phyloP scores from a whole-genome alignment of 2,797 vertebrate genomes.

The Huso huso region DNA sequence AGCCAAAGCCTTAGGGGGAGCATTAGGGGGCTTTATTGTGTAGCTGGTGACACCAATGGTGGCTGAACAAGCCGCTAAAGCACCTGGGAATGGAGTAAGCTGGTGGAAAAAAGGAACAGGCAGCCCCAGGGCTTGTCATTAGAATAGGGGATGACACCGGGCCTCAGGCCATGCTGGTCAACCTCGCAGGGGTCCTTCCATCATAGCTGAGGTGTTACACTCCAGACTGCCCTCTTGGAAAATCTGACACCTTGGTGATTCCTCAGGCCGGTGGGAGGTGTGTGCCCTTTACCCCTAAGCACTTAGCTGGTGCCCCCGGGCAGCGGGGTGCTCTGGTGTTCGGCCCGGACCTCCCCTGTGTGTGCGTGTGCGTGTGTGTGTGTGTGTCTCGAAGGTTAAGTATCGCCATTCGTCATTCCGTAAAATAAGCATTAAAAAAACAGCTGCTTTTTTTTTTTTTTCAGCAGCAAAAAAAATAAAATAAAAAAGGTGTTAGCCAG shows the following conservation, averaged over 20 bases:
- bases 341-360: slow-evolving; percentile 16
- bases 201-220: slow-evolving; percentile 45
- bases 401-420: slow-evolving; percentile 74
- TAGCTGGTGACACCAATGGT: slow-evolving; percentile 19
- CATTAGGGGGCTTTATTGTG: slow-evolving; percentile 25
- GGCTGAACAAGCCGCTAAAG: slow-evolving; percentile 22
- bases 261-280: slow-evolving; percentile 54
- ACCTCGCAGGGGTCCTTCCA: slow-evolving; percentile 41
- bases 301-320: slow-evolving; percentile 51
- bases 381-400: slow-evolving; percentile 3
- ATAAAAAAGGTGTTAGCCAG: too few species aligned
- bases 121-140: slow-evolving; percentile 67
- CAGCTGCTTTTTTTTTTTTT: slow-evolving; percentile 77
- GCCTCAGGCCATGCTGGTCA: slow-evolving; percentile 41
- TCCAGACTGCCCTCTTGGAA: slow-evolving; percentile 47
- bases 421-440: slow-evolving; percentile 66
- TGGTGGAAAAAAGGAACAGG: slow-evolving; percentile 38
- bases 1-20: slow-evolving; percentile 19
- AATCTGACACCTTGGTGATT: slow-evolving; percentile 47
- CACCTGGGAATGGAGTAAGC: slow-evolving; percentile 52
- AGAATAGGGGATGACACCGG: slow-evolving; percentile 44
- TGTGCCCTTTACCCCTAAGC: slow-evolving; percentile 49
- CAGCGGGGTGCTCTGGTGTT: slow-evolving; percentile 11
- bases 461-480: too few species aligned
- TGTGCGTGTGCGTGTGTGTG: slow-evolving; percentile 12